phyloP scores from a whole-genome alignment of 2,797 vertebrate genomes.

The Sus cebifrons region DNA sequence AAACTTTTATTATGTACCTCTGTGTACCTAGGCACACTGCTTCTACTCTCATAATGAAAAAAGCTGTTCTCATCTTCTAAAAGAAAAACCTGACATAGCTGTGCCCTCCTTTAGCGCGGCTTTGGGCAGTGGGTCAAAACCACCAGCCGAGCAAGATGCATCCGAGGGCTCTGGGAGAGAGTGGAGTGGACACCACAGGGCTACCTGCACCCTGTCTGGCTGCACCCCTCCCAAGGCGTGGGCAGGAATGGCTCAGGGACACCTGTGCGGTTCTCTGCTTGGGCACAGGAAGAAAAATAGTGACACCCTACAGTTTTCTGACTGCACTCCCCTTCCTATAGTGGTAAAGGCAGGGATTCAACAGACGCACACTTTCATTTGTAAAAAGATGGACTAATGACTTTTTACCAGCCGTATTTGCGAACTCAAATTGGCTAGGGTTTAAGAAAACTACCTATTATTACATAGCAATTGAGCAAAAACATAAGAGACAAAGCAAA shows the following conservation, averaged over 20 bases:
- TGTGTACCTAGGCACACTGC: background rate
- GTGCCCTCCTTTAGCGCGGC: background rate
- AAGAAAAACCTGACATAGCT: background rate
- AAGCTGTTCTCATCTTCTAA: background rate
- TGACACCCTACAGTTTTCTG: background rate
- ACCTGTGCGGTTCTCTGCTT: background rate
- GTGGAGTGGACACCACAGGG: accelerated
- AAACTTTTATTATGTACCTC: background rate
- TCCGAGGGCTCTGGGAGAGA: background rate
- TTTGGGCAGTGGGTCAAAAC: constrained; percentile 17
- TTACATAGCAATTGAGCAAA: background rate
- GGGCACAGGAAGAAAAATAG: background rate
- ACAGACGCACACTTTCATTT: background rate
- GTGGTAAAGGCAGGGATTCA: background rate
- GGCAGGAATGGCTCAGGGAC: background rate
- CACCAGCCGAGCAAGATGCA: background rate
- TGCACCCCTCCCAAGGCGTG: background rate
- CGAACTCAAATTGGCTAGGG: background rate
- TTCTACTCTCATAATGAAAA: background rate
- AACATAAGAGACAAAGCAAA: background rate
- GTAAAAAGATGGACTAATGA: background rate
- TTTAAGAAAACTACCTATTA: background rate
- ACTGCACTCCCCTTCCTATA: background rate
- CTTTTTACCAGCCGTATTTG: background rate
- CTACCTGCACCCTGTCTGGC: background rate